Percentiles rank a stretch among this genome's conserved stretches.
phyloP scores from a whole-genome alignment of 2,113 vertebrate genomes.

The Ifrita kowaldi region DNA sequence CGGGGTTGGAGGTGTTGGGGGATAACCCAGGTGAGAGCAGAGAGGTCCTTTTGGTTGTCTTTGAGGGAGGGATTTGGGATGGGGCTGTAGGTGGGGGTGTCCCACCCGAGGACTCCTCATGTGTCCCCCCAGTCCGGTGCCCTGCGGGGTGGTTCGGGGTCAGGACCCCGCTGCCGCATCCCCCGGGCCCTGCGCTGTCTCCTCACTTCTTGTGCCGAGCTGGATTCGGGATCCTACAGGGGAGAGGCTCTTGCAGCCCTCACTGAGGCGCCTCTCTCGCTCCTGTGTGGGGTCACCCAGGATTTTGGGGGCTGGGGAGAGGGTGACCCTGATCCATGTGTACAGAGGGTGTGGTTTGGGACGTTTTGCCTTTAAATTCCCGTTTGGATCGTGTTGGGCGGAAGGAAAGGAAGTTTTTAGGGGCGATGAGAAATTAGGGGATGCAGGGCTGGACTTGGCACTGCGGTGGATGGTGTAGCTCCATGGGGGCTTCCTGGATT shows the following conservation, averaged over 20 bases:
- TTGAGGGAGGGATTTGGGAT: rapidly evolving
- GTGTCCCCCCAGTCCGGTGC: rapidly evolving
- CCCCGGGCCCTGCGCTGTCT: not conserved
- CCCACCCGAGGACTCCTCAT: rapidly evolving
- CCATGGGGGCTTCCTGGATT: rapidly evolving
- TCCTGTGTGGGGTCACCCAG: not conserved
- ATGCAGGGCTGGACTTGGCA: not conserved
- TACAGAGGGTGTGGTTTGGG: rapidly evolving
- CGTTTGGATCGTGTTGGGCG: rapidly evolving
- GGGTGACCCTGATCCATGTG: rapidly evolving
- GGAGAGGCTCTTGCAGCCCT: not conserved
- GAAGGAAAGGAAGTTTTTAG: not conserved
- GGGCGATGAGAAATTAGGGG: not conserved
- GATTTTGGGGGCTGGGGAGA: not conserved
- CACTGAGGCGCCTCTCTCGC: not conserved
- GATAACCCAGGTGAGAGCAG: not conserved
- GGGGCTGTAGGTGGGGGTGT: not conserved
- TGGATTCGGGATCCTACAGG: not conserved
- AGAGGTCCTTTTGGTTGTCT: not conserved
- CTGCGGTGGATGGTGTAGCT: rapidly evolving
- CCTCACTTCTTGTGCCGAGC: not conserved
- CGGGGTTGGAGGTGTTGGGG: not conserved
- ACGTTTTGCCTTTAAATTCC: not conserved
- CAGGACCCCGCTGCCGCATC: rapidly evolving
- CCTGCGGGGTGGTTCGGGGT: not conserved